Evolutionary conservation across 2,113 vertebrate species (phyloP), one percentile per base, ranked within the genome.

Genomic region (Brienomyrus brachyistius): DNA sequence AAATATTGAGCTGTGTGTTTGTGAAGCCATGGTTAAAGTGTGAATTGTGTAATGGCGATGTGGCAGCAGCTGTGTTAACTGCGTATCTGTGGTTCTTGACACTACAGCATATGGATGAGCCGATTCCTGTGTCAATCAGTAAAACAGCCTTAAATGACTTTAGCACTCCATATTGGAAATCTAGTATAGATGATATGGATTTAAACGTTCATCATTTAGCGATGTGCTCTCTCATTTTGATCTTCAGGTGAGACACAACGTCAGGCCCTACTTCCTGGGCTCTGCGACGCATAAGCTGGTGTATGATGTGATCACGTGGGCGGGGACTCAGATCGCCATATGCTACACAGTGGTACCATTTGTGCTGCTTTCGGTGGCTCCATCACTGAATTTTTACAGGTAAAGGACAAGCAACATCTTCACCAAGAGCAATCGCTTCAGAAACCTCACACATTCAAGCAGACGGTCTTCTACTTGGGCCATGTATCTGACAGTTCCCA

Each of bases 321-420:
- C 95, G 0, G 93, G 94, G 59, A 98, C 98, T 90, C 98, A 98
- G 93, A 90, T 97, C 62, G 97, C 97, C 92, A 96, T 99, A 93
- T 98, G 98, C 93, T 99, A 99, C 94, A 99, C 97, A 0, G 98
- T 98, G 0, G 97, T 97, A 83, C 98, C 98, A 1, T 99, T 99
- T 88, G 97, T 99, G 88, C 95, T 99, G 92, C 96, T 99, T n/a
- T 98, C 98, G 48, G 91, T 98, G 77, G 96, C 96, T 54, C 96
- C 98, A 0, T 98, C 98, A 0, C 89, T 98, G 87, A 95, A 93
- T 91, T 98, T 98, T 91, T 98, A 98, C 94, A 97, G 96, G 97
- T 97, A 92, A 94, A 94, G 54, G 70, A 89, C 80, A 83, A 85
- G 82, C 19, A 59, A 1, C 66, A 40, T 90, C 45, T 11, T 11